A percentile compares a stretch with the other conserved stretches of the same genome.
Evolutionary conservation across 53 echinoderm and acorn worm species (phyloP).

Genomic region (Echinarachnius parma): DNA sequence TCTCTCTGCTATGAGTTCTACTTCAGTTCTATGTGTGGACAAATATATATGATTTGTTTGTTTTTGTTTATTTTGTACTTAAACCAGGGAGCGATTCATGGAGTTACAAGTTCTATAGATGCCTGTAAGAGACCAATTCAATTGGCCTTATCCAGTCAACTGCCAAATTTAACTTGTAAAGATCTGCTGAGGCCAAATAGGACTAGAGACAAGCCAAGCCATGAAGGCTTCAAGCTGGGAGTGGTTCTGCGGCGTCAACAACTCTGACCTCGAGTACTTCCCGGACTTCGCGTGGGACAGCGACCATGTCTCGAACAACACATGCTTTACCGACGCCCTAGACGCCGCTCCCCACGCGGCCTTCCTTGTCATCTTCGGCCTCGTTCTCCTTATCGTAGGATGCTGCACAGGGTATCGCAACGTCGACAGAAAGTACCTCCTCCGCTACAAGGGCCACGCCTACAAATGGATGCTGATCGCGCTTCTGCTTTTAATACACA

Average conservation of each 20-base stretch:
- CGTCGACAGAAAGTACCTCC: constrained; percentile 57
- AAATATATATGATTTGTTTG: no score
- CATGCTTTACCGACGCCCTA: constrained; percentile 72
- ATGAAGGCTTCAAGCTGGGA: constrained; percentile 56
- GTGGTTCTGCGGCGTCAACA: constrained; percentile 66
- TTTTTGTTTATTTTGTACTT: no score
- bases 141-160: no score
- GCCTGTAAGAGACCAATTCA: no score
- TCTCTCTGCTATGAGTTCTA: no score
- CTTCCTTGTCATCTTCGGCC: constrained; percentile 54
- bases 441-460: constrained; percentile 80
- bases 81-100: no score
- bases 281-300: constrained; percentile 60
- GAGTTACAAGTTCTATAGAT: no score
- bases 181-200: no score
- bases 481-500: constrained; percentile 48
- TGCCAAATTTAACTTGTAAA: no score
- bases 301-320: constrained; percentile 66
- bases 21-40: no score
- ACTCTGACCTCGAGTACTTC: constrained; percentile 35
- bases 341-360: constrained; percentile 64
- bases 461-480: constrained; percentile 70
- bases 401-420: constrained; percentile 67
- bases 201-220: no score
- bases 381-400: constrained; percentile 59